Percentiles rank a stretch among this genome's conserved stretches.
phyloP scores from a whole-genome alignment of 2,888 invertebrate species.

The Drosophila tripunctata region DNA sequence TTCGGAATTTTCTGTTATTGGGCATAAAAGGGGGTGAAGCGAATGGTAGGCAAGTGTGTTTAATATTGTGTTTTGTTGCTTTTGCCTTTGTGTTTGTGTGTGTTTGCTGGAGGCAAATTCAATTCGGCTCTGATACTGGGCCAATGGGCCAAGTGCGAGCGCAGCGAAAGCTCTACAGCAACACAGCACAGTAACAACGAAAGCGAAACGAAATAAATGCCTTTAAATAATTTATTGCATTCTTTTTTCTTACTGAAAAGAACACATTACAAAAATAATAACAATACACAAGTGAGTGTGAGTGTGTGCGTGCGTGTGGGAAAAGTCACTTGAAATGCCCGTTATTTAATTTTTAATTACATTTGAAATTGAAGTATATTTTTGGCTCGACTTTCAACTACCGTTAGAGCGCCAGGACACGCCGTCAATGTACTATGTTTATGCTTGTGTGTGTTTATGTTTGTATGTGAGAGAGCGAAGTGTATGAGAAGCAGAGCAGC shows the following conservation, averaged over 20 bases:
- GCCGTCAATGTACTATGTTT: not conserved
- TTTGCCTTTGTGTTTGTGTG: slow-evolving; percentile 19
- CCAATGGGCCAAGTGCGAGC: slow-evolving; percentile 58
- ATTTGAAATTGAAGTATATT: slow-evolving; percentile 2
- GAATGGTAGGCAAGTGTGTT: not conserved
- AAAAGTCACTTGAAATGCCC: slow-evolving; percentile 1
- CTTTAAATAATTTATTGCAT: slow-evolving; percentile 74
- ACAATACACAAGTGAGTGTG: not conserved
- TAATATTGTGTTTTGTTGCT: slow-evolving; percentile 41
- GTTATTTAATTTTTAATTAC: slow-evolving; percentile 1
- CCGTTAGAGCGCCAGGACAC: slow-evolving; percentile 18
- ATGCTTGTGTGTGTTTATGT: not conserved
- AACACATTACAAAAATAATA: not conserved
- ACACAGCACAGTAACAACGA: slow-evolving; percentile 36
- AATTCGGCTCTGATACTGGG: slow-evolving; percentile 55
- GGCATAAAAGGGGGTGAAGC: not conserved
- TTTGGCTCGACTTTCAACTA: not conserved
- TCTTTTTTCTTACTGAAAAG: slow-evolving; percentile 13
- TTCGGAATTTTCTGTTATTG: not conserved
- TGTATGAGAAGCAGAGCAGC: slow-evolving; percentile 5
- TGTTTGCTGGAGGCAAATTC: slow-evolving; percentile 57
- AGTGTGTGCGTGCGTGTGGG: not conserved
- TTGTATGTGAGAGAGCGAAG: not conserved
- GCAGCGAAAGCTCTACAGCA: slow-evolving; percentile 22
- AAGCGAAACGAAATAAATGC: slow-evolving; percentile 67